Base-by-base conservation (phyloP, 2,797 vertebrate species). In the Scarus forsteni region DNA sequence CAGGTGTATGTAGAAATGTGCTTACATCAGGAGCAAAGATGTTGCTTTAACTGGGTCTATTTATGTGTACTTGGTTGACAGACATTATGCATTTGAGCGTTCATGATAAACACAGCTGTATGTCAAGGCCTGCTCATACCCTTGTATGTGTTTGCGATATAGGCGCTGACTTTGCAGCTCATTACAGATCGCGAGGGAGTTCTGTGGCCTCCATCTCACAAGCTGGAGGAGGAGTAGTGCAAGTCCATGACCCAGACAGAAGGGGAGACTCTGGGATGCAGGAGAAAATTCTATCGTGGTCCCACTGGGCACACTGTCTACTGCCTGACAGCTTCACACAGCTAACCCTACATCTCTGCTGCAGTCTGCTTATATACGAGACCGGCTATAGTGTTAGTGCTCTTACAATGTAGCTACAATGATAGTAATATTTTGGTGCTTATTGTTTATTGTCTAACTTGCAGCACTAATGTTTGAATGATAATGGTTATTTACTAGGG, bases 111-210 rank as follows among this genome's bases (percentile, higher is more conserved):
- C 7, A 19, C 19, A 6, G 19, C 9, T 44, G 45, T 56, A 16
- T 61, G 36, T 55, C 56, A 58, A 11, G 14, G 43, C 40, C 40
- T 50, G 0, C 51, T 48, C 18, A 53, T 60, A 19, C 62, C 40
- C 60, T 19, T 73, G 27, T 66, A 43, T 49, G 19, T 35, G 9
- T 38, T 40, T 74, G 27, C 43, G 18, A 14, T 42, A 49, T 54
- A 53, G 66, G 27, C 77, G 81, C 78, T 75, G 75, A 83, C 76
- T 82, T 60, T 2, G 45, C 71, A 83, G 70, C 75, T 88, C 75
- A 84, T 85, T 74, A 86, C 56, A 70, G 70, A 84, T 66, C 75
- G 65, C 69, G 53, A 48, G 66, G 59, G 81, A 72, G n/a, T 71
- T 59, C 39, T 58, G 56, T 59, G 67, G 70, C 69, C 62, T 74